These are phyloP conservation scores for Cheilosia vulpina DNA, from an alignment of 2,888 invertebrate species.

Conservation along the genomic window DNA sequence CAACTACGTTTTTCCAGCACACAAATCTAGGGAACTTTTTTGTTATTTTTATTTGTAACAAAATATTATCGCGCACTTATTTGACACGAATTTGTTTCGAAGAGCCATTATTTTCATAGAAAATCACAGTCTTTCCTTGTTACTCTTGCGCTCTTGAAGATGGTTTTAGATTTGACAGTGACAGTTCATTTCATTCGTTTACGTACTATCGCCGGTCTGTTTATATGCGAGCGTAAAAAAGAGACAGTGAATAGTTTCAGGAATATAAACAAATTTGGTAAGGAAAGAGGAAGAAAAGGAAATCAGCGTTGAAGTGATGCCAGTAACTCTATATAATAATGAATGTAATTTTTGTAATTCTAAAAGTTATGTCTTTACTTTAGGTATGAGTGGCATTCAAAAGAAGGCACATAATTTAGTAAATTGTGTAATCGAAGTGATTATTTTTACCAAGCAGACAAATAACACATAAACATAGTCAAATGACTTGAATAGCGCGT, in stretches of 20 bases:
- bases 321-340: background rate
- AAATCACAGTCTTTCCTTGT: slow-evolving; percentile 32
- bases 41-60: slow-evolving; percentile 67
- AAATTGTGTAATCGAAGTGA: too few relatives aligned
- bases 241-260: slow-evolving; percentile 23
- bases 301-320: background rate
- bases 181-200: slow-evolving; percentile 39
- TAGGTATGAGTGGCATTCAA: too few relatives aligned
- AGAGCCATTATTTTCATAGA: slow-evolving; percentile 43
- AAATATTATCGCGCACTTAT: slow-evolving; percentile 71
- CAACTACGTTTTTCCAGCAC: slow-evolving; percentile 2
- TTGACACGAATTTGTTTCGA: slow-evolving; percentile 69
- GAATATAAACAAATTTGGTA: slow-evolving; percentile 47
- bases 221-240: slow-evolving; percentile 4
- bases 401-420: too few relatives aligned
- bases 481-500: too few relatives aligned
- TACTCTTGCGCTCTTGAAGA: slow-evolving; percentile 13
- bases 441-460: too few relatives aligned
- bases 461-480: too few relatives aligned
- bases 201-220: background rate
- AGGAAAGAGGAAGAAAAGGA: background rate
- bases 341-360: background rate
- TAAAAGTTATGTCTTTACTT: too few relatives aligned
- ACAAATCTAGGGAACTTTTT: slow-evolving; percentile 29
- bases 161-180: slow-evolving; percentile 48